Conservation (phyloP, 2,888 invertebrate genomes). For the Sacculina carcini region DNA sequence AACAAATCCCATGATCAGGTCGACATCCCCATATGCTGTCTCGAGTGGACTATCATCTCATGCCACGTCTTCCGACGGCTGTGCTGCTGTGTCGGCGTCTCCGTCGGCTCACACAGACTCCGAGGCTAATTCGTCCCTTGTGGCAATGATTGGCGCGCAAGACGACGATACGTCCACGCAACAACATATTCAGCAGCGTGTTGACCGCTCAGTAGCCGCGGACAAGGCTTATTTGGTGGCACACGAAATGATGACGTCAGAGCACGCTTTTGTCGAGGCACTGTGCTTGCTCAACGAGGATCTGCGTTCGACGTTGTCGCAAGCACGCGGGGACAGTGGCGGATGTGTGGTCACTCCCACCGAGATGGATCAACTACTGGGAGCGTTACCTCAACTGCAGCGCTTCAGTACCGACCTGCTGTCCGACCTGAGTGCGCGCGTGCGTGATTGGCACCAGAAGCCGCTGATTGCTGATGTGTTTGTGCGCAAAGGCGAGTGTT, state of each 20-base stretch:
- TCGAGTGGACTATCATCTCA: too few species aligned
- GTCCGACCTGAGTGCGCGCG: conserved; percentile 24
- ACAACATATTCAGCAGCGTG: too few species aligned
- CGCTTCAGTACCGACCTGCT: conserved; percentile 27
- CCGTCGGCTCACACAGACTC: too few species aligned
- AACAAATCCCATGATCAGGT: too few species aligned
- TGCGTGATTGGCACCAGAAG: conserved; percentile 23
- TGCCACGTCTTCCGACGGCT: too few species aligned
- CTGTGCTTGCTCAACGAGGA: conserved; percentile 26
- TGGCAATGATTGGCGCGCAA: too few species aligned
- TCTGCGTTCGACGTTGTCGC: conserved; percentile 19
- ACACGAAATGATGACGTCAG: conserved; percentile 28
- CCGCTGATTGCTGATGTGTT: conserved; percentile 28
- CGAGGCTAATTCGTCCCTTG: too few species aligned
- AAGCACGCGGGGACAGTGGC: conserved; percentile 15
- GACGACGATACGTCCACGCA: too few species aligned
- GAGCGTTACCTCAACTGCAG: conserved; percentile 26
- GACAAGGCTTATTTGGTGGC: conserved; percentile 26
- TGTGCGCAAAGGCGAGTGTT: conserved; percentile 28
- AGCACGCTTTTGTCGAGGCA: conserved; percentile 28
- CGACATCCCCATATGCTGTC: too few species aligned
- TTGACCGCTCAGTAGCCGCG: conserved; percentile 1
- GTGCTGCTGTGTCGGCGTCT: too few species aligned
- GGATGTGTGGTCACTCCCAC: conserved; percentile 20
- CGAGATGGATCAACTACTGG: conserved; percentile 25